phyloP scores from a whole-genome alignment of 2,888 invertebrate species.

The Steinernema carpocapsae region DNA sequence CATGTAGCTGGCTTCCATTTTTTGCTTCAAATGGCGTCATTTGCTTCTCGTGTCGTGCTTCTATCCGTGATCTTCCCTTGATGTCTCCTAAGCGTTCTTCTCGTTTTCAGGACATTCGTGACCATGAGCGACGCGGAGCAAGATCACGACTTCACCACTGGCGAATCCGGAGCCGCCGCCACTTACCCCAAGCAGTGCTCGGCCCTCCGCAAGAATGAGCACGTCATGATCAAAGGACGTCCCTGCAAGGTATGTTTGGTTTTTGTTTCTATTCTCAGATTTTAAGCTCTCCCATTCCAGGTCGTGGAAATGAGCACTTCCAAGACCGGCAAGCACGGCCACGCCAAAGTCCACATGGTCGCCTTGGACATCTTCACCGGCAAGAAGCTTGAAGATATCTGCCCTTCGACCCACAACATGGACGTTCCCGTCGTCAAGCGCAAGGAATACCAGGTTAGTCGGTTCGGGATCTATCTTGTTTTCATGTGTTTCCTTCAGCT shows the following conservation, averaged over 20 bases:
- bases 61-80: no score
- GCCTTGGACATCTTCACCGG: constrained; percentile 90
- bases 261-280: background rate
- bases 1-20: no score
- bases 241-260: constrained; percentile 96
- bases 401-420: constrained; percentile 99
- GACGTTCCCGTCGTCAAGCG: constrained; percentile 98
- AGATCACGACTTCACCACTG: constrained; percentile 65
- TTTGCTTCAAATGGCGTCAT: no score
- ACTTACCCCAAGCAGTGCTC: constrained; percentile 99
- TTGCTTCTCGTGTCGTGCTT: no score
- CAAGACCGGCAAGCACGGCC: constrained; percentile 99
- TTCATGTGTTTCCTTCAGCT: no score
- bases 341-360: constrained; percentile 95
- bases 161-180: constrained; percentile 80
- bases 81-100: no score
- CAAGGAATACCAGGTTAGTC: constrained; percentile 84
- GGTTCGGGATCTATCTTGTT: background rate
- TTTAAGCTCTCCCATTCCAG: constrained; percentile 36
- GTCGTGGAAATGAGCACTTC: constrained; percentile 99
- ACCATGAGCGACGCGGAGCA: constrained; percentile 58
- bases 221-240: constrained; percentile 93
- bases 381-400: constrained; percentile 97
- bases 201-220: constrained; percentile 97
- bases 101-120: no score